These are phyloP conservation scores for Hydriomena furcata DNA, from an alignment of 2,888 invertebrate genomes.

Conservation along the genomic window DNA sequence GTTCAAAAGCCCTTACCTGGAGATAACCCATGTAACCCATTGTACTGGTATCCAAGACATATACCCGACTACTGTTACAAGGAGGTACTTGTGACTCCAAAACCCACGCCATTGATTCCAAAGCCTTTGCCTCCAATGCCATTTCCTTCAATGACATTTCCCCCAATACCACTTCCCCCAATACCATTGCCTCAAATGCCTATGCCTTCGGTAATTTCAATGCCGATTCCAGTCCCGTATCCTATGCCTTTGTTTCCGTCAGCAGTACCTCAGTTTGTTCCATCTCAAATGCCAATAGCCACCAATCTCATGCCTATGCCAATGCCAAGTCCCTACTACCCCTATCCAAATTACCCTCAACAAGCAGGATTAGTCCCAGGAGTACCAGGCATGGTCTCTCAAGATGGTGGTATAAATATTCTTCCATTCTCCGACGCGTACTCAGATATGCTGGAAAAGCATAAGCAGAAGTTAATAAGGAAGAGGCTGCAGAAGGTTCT, in stretches of 20 bases:
- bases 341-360: slow-evolving; percentile 16
- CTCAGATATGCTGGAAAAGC: slow-evolving; percentile 61
- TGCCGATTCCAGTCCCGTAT: slow-evolving; percentile 13
- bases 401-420: slow-evolving; percentile 68
- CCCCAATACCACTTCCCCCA: slow-evolving; percentile 18
- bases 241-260: slow-evolving; percentile 20
- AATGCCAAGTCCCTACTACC: slow-evolving; percentile 23
- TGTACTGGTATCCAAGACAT: slow-evolving; percentile 63
- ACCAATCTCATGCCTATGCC: slow-evolving; percentile 34
- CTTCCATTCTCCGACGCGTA: slow-evolving; percentile 71
- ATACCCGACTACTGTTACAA: slow-evolving; percentile 48
- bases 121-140: slow-evolving; percentile 10
- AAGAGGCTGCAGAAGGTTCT: slow-evolving; percentile 51
- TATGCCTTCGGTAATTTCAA: slow-evolving; percentile 27
- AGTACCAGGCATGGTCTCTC: slow-evolving; percentile 58
- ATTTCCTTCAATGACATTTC: neutral
- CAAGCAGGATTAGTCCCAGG: slow-evolving; percentile 61
- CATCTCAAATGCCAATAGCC: slow-evolving; percentile 39
- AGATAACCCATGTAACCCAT: slow-evolving; percentile 63
- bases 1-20: slow-evolving; percentile 28
- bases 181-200: slow-evolving; percentile 14
- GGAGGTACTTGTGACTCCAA: neutral
- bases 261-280: slow-evolving; percentile 18
- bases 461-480: slow-evolving; percentile 59
- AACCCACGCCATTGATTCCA: slow-evolving; percentile 26